These are phyloP conservation scores for Acleris emargana DNA, from an alignment of 2,888 invertebrate species.

Conservation along the genomic window DNA sequence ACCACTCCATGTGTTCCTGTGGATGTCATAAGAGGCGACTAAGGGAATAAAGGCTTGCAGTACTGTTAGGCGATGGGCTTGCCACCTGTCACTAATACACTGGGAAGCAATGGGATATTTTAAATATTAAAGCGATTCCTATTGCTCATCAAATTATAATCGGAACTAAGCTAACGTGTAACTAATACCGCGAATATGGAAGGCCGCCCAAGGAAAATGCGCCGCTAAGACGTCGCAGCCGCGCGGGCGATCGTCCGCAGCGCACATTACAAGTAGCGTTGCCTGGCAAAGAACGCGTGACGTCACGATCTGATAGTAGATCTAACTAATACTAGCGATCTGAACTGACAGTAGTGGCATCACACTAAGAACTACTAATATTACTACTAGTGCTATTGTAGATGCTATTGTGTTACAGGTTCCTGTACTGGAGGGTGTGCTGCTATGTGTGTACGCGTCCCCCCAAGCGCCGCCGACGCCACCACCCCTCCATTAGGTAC, in stretches of 20 bases:
- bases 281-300: constrained; percentile 85
- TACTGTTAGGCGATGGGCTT: no score
- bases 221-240: constrained; percentile 85
- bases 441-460: constrained; percentile 94
- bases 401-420: constrained; percentile 71
- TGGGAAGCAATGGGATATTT: no score
- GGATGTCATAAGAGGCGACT: no score
- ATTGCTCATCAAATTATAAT: constrained; percentile 87
- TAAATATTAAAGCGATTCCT: no score
- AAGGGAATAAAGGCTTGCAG: no score
- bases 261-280: constrained; percentile 79
- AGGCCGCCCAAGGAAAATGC: constrained; percentile 82
- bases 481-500: constrained; percentile 53
- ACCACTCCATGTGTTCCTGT: no score
- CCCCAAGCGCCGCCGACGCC: constrained; percentile 82
- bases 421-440: constrained; percentile 96
- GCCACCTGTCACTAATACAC: no score
- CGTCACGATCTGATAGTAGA: constrained; percentile 85
- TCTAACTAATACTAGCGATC: constrained; percentile 86
- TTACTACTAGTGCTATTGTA: neutral
- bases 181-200: constrained; percentile 78
- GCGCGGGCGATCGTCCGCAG: constrained; percentile 86
- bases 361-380: constrained; percentile 87
- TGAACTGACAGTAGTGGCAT: constrained; percentile 85
- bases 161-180: constrained; percentile 87